Percentiles rank a stretch among this genome's conserved stretches.
These are phyloP conservation scores for Rhysida immarginata DNA, from an alignment of 1,140 invertebrate genomes.

Conservation along the genomic window DNA sequence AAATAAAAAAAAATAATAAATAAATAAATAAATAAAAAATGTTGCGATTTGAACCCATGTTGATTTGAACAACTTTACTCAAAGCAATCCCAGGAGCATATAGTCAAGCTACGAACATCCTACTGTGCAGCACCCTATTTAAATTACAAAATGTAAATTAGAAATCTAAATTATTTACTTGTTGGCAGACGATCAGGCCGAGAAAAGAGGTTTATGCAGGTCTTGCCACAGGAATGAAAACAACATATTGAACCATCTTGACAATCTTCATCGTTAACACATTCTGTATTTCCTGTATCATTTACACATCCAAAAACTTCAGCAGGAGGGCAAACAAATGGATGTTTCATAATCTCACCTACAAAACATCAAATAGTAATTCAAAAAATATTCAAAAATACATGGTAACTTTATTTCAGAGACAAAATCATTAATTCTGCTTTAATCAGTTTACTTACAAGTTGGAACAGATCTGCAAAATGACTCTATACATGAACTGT, in stretches of 20 bases:
- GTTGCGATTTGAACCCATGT: too few relatives aligned
- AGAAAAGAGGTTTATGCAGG: constrained; percentile 20
- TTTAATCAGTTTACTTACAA: too few relatives aligned
- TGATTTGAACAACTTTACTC: too few relatives aligned
- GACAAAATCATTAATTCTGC: too few relatives aligned
- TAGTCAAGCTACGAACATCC: too few relatives aligned
- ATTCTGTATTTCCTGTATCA: too few relatives aligned
- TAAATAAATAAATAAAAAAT: too few relatives aligned
- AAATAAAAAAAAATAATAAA: too few relatives aligned
- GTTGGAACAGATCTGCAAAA: constrained; percentile 55
- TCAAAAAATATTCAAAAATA: too few relatives aligned
- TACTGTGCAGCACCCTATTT: too few relatives aligned
- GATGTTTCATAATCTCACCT: background rate
- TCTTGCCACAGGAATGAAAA: constrained; percentile 16
- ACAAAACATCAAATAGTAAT: background rate
- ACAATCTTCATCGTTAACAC: constrained; percentile 22
- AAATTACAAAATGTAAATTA: constrained; percentile 12
- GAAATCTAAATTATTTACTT: constrained; percentile 20
- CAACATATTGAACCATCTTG: constrained; percentile 24
- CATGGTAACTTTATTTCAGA: too few relatives aligned
- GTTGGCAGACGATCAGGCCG: constrained; percentile 19
- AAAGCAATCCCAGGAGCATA: too few relatives aligned
- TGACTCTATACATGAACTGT: constrained; percentile 47
- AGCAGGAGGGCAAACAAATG: constrained; percentile 9
- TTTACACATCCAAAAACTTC: constrained; percentile 11